Conservation (phyloP, 2,113 vertebrate species). For the Heptranchias perlo region DNA sequence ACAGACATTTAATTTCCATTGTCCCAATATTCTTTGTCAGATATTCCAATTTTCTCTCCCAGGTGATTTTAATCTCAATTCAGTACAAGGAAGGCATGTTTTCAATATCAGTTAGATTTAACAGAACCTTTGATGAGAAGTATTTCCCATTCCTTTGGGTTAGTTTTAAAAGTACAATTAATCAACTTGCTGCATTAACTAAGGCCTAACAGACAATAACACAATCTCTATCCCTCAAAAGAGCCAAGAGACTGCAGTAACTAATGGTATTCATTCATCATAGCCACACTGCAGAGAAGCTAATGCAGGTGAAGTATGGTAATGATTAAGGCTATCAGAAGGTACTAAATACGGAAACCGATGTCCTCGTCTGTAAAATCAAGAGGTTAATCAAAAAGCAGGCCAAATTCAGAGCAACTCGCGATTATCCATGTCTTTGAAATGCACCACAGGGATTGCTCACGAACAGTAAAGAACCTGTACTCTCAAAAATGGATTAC, state of each 20-base stretch:
- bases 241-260: not conserved
- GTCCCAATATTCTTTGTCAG: not conserved
- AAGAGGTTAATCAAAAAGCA: not conserved
- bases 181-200: not conserved
- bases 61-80: not conserved
- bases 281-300: not conserved
- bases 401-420: not conserved
- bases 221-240: not conserved
- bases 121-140: not conserved
- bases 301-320: not conserved
- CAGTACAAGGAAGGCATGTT: constrained; percentile 32
- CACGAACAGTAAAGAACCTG: not conserved
- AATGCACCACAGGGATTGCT: not conserved
- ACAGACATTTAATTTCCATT: constrained; percentile 49
- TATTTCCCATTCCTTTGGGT: not conserved
- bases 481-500: not conserved
- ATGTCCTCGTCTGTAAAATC: not conserved
- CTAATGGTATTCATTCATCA: not conserved
- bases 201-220: constrained; percentile 1
- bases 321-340: not conserved
- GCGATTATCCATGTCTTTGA: not conserved
- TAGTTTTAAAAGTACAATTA: not conserved
- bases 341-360: too few relatives aligned
- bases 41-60: not conserved
- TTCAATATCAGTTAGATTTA: constrained; percentile 49